A percentile compares a stretch with the other conserved stretches of the same genome.
phyloP scores from a whole-genome alignment of 64 coral and sea anemone species.

The Actinia equina region DNA sequence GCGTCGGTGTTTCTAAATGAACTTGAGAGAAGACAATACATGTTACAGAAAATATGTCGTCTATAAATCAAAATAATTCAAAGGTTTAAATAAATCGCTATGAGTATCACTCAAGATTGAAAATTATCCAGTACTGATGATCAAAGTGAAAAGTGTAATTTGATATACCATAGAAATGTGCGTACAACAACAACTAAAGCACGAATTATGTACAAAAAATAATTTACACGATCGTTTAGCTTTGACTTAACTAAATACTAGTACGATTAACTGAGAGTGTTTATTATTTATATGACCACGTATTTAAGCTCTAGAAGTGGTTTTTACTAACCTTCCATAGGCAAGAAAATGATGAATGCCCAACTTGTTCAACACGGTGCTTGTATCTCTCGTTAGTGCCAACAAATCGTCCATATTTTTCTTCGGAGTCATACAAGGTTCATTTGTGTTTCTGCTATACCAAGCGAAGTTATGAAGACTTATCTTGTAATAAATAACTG shows the following conservation, averaged over 20 bases:
- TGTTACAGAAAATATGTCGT: no score
- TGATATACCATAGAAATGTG: no score
- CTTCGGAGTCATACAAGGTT: slow-evolving; percentile 40
- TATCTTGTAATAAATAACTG: slow-evolving; percentile 62
- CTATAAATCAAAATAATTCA: no score
- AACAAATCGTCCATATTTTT: slow-evolving; percentile 59
- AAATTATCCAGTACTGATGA: no score
- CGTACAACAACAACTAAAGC: neutral
- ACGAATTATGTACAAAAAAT: neutral
- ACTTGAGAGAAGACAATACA: no score
- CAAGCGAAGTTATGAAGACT: slow-evolving; percentile 82
- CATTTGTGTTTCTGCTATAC: slow-evolving; percentile 57
- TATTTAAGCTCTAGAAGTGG: neutral
- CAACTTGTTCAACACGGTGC: slow-evolving; percentile 41
- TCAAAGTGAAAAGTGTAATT: neutral
- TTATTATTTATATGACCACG: neutral
- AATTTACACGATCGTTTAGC: neutral
- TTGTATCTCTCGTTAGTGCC: slow-evolving; percentile 43
- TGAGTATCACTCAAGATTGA: no score
- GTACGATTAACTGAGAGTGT: neutral
- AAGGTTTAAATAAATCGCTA: no score
- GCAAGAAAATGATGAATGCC: slow-evolving; percentile 65
- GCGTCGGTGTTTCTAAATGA: no score
- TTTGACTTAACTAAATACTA: neutral
- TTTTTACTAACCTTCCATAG: slow-evolving; percentile 65